Evolutionary conservation across 2,113 vertebrate species (phyloP), one percentile per base, ranked within the genome.

Genomic region (Hyperopisus bebe): DNA sequence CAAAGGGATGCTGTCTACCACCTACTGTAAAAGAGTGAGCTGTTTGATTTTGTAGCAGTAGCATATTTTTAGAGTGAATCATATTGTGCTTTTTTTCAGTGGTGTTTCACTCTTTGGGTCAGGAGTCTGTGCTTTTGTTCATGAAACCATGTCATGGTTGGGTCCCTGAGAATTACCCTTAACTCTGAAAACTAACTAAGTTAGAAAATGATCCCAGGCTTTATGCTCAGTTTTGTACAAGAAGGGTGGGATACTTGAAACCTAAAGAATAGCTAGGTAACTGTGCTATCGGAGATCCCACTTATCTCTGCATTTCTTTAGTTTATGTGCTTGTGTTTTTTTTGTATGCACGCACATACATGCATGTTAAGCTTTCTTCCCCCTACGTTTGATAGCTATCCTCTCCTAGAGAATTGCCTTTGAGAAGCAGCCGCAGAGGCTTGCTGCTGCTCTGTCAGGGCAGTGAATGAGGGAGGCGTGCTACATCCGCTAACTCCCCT

Each of bases 1-100:
- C 87, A 91, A 86, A 47, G 88, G 88, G 46, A 62, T 50, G n/a
- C 46, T 5, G 0, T 92, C 90, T 89, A 86, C 90, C 83, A 74
- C 44, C 24, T 44, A n/a, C n/a, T n/a, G n/a, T n/a, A 47, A 46
- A 47, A 10, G 42, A 88, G 42, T 47, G 62, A 50, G 27, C 31
- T 55, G 55, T 62, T 70, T 88, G 58, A 77, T 50, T 80, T 50
- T 17, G 10, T 17, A 10, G 44, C 11, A 9, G 6, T 46, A 15
- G 17, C 47, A 27, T 87, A 35, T 62, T 66, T 58, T 62, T 66
- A 58, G 0, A n/a, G 82, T 47, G 21, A 85, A 24, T 88, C 8
- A 7, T 11, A 1, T 53, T 51, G 19, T 86, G 19, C 47, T 51
- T 51, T 53, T 82, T 15, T 48, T 51, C 24, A 86, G 2, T n/a